Evolutionary conservation across 2,797 vertebrate genomes (phyloP), one percentile per base, ranked within the genome.

Genomic region (Pseudocheirus occidentalis): DNA sequence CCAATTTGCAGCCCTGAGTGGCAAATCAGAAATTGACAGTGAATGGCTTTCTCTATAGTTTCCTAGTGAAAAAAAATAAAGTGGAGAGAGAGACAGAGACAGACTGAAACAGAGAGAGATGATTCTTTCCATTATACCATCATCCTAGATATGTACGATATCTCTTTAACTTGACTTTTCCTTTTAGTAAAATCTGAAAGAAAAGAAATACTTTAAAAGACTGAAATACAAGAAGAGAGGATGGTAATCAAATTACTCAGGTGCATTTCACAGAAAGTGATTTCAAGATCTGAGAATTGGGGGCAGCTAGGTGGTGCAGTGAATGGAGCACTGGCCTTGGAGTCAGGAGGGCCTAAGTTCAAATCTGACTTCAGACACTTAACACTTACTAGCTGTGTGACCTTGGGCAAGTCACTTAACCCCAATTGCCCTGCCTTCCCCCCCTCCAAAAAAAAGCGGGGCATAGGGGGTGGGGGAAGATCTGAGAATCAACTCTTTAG

Each of bases 201-300:
- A 52, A 90, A 90, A 40, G 28, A 16, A 53, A 54, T 90, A 55
- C 29, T 90, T 54, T 53, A 53, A 90, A 31, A 55, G 53, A 55
- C 12, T 34, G 52, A 90, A 90, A 53, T 34, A 90, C 28, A 54
- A 55, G 90, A 55, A 90, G 46, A 52, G 52, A 34, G 18, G 28
- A 54, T 55, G 12, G 52, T 55, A 34, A 53, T 90, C 4, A n/a
- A 31, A 90, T 90, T 54, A 53, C 16, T 31, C 3, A 46, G 90
- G 27, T 28, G 9, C 21, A n/a, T 91, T n/a, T 54, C 89, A 90
- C 28, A 40, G 93, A 93, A 18, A 28, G 87, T 89, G 50, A 95
- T 89, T 96, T 58, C 93, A 52, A 94, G 90, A 90, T 91, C 21
- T 87, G 18, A 21, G 57, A 94, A 93, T 53, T 52, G 50, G 50